Conservation (phyloP, 2,888 invertebrate genomes). For the Suillia variegata region DNA sequence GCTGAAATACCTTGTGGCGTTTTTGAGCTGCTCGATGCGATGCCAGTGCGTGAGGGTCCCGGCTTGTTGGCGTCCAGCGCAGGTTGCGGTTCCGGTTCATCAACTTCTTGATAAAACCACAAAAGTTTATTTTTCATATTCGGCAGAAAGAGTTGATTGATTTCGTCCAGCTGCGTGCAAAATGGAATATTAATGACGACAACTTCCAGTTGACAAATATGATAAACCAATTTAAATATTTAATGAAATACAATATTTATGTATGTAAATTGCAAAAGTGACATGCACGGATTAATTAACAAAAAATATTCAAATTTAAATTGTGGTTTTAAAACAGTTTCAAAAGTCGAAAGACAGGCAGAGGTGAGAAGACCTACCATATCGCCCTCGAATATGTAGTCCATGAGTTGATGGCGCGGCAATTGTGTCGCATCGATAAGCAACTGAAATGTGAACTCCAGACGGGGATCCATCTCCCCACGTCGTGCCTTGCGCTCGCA, state of each 20-base stretch:
- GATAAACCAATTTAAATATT: background rate
- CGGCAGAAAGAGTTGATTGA: slow-evolving; percentile 83
- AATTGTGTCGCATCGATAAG: slow-evolving; percentile 83
- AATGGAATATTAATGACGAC: background rate
- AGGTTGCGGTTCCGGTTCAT: slow-evolving; percentile 67
- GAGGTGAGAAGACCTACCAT: slow-evolving; percentile 78
- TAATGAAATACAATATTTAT: too few species aligned
- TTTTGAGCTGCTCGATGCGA: slow-evolving; percentile 59
- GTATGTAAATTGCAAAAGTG: too few species aligned
- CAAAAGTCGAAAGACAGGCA: too few species aligned
- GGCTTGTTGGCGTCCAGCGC: slow-evolving; percentile 60
- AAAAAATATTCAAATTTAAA: too few species aligned
- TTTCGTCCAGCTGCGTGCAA: slow-evolving; percentile 75
- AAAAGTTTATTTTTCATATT: slow-evolving; percentile 84
- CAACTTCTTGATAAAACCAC: slow-evolving; percentile 89
- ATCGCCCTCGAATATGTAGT: slow-evolving; percentile 87
- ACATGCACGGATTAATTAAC: too few species aligned
- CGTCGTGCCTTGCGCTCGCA: slow-evolving; percentile 88
- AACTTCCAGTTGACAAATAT: background rate
- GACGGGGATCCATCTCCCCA: slow-evolving; percentile 89
- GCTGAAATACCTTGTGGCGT: slow-evolving; percentile 61
- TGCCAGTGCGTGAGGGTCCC: slow-evolving; percentile 64
- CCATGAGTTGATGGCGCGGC: slow-evolving; percentile 84
- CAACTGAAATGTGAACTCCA: slow-evolving; percentile 89
- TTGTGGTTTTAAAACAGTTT: too few species aligned